Conservation (phyloP, 2,797 vertebrate genomes). For the Pterois miles region DNA sequence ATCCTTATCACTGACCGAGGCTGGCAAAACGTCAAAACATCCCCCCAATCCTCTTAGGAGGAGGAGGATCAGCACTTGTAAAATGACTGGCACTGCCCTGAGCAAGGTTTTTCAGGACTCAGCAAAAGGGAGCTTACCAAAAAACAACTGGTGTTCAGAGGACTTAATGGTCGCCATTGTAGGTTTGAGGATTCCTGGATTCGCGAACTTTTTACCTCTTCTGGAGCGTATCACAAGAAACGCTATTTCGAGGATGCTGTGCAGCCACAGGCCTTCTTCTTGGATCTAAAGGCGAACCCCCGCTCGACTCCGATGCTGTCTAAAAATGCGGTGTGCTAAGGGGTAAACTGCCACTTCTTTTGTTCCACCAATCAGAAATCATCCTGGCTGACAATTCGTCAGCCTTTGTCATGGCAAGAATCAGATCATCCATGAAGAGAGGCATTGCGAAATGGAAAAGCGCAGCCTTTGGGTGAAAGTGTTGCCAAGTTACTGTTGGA, state of each 20-base stretch:
- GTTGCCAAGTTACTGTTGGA: slow-evolving; percentile 27
- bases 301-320: slow-evolving; percentile 25
- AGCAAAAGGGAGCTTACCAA: slow-evolving; percentile 63
- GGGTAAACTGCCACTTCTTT: slow-evolving; percentile 14
- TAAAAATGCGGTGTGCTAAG: slow-evolving; percentile 22
- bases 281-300: slow-evolving; percentile 65
- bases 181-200: slow-evolving; percentile 37
- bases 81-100: slow-evolving; percentile 66
- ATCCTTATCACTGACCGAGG: slow-evolving; percentile 69
- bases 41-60: slow-evolving; percentile 69
- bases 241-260: slow-evolving; percentile 18
- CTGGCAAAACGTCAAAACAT: slow-evolving; percentile 64
- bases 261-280: slow-evolving; percentile 30
- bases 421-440: slow-evolving; percentile 35
- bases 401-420: slow-evolving; percentile 37
- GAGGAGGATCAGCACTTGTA: slow-evolving; percentile 69
- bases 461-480: slow-evolving; percentile 14
- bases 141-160: slow-evolving; percentile 57
- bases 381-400: slow-evolving; percentile 29
- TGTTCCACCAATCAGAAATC: slow-evolving; percentile 39
- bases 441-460: slow-evolving; percentile 23
- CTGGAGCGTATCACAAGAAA: background rate
- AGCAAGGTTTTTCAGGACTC: slow-evolving; percentile 60
- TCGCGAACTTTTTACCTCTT: slow-evolving; percentile 27
- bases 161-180: slow-evolving; percentile 41